Base-by-base conservation (phyloP, 1,140 invertebrate species). In the Antheraea pernyi region DNA sequence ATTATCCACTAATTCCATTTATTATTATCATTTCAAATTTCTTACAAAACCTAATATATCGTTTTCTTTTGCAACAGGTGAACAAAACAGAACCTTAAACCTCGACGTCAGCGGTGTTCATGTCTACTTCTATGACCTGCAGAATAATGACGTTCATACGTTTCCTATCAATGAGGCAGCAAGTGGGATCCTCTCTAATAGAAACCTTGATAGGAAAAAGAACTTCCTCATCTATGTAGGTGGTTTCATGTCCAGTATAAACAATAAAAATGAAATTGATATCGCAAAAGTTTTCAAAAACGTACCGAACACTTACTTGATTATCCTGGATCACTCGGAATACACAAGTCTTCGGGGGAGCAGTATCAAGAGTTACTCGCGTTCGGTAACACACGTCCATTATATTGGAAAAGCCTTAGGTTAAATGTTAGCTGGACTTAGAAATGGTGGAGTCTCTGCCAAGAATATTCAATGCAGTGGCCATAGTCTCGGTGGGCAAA, bases 401-500 rank as follows among this genome's bases (percentile, higher is more conserved):
- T 1, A 91, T 13, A 89, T 93, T 37, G 92, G 92, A 0, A 85
- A 85, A 69, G 84, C 83, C 0, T 67, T 93, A 61, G 85, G 75
- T 0, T 66, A 85, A 42, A 81, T 93, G 76, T 65, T 88, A 16
- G 73, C 80, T 4, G 75, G 70, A 62, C 74, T 91, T 11, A 59
- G 63, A 5, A 59, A 79, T 75, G 85, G 77, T 30, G 89, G 87
- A 7, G 80, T 92, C 22, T 79, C 82, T 3, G 68, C 88, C 0
- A 82, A 86, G 30, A 85, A 77, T 22, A 88, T 92, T 10, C 92
- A 91, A 67, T 82, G 89, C 22, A 85, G 92, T 60, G 92, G 92
- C 0, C 92, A 92, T 62, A 94, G 93, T 71, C 80, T 94, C 59
- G 94, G 94, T 0, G 88, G 91, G 0, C 93, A 94, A 68, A 94